Conservation (phyloP, 1,140 invertebrate genomes). For the Drosophila saltans region DNA sequence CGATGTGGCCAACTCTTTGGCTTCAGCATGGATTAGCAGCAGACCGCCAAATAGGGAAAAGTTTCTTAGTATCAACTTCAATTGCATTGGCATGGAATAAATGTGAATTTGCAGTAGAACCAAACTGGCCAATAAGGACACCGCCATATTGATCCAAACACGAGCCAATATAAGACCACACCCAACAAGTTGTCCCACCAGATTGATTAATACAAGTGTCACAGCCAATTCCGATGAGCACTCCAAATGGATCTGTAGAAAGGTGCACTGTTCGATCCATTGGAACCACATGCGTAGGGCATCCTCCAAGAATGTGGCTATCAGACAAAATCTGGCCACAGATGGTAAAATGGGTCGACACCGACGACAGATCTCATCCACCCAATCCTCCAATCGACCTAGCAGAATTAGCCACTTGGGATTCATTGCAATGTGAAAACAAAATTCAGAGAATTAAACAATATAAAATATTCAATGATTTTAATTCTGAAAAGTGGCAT, state of each 20-base stretch:
- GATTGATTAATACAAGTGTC: slow-evolving; percentile 20
- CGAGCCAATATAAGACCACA: slow-evolving; percentile 26
- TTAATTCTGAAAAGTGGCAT: slow-evolving; percentile 8
- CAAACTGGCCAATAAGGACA: slow-evolving; percentile 27
- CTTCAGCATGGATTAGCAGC: slow-evolving; percentile 38
- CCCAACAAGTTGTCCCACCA: slow-evolving; percentile 39
- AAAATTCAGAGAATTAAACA: neutral
- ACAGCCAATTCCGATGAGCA: slow-evolving; percentile 10
- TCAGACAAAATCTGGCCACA: slow-evolving; percentile 42
- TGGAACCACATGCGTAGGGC: slow-evolving; percentile 40
- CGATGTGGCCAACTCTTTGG: neutral
- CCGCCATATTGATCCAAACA: slow-evolving; percentile 31
- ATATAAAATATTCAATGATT: slow-evolving; percentile 18
- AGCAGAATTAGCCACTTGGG: slow-evolving; percentile 11
- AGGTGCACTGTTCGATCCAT: slow-evolving; percentile 21
- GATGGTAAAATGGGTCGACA: slow-evolving; percentile 23
- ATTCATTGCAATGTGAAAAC: slow-evolving; percentile 5
- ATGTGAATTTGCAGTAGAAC: slow-evolving; percentile 26
- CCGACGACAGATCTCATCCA: slow-evolving; percentile 24
- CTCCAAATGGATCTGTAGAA: slow-evolving; percentile 19
- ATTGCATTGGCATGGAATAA: slow-evolving; percentile 16
- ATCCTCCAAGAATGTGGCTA: slow-evolving; percentile 50
- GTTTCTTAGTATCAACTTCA: slow-evolving; percentile 36
- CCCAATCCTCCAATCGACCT: slow-evolving; percentile 15
- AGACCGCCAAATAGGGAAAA: slow-evolving; percentile 42